Percentiles rank a stretch among this genome's conserved stretches.
Conservation (phyloP, 92 coral and sea anemone species). For the Phenganax subtilis region DNA sequence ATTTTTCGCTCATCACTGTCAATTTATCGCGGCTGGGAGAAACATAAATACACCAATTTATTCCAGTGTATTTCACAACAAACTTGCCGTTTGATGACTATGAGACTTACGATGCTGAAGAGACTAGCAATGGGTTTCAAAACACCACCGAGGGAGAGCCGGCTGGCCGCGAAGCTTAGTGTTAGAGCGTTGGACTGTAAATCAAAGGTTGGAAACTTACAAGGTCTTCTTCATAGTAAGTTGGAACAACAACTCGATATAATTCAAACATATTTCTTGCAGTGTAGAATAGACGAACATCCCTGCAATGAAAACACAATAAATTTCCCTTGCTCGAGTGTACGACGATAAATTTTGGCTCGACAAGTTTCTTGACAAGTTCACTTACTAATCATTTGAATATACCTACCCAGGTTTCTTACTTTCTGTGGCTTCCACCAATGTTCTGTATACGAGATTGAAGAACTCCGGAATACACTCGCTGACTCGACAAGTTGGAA, state of each 20-base stretch:
- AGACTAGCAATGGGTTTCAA: no score
- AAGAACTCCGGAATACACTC: slow-evolving; percentile 71
- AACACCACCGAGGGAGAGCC: no score
- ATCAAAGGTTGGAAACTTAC: slow-evolving; percentile 44
- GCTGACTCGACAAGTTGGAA: slow-evolving; percentile 88
- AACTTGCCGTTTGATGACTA: no score
- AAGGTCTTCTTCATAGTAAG: slow-evolving; percentile 83
- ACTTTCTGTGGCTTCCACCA: slow-evolving; percentile 82
- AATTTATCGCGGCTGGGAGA: no score
- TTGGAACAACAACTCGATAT: slow-evolving; percentile 81
- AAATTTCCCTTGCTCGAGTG: background rate
- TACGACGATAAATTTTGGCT: background rate
- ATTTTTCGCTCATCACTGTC: no score
- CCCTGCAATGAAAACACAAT: slow-evolving; percentile 51
- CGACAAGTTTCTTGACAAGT: background rate
- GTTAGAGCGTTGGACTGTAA: no score
- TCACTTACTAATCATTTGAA: background rate
- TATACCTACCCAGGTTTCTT: slow-evolving; percentile 61
- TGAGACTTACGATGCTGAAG: no score
- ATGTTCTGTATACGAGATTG: slow-evolving; percentile 73
- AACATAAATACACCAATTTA: no score
- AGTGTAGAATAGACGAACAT: slow-evolving; percentile 84
- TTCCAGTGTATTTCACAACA: no score
- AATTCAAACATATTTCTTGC: slow-evolving; percentile 92
- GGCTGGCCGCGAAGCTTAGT: no score